Conservation (phyloP, 2,888 invertebrate species). For the Hyalella azteca region DNA sequence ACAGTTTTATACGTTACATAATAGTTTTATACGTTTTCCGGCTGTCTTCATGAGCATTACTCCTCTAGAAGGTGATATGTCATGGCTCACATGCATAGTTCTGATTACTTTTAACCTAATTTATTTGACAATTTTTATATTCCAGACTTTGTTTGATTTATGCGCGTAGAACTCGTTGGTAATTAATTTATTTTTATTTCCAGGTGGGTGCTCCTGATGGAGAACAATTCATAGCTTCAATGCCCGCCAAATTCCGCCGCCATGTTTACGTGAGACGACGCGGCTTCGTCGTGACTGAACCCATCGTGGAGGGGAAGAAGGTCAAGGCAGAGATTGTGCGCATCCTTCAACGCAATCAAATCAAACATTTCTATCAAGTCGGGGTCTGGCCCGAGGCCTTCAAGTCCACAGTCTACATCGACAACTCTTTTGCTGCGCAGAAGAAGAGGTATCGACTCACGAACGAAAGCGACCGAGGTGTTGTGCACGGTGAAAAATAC, state of each 20-base stretch:
- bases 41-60: no score
- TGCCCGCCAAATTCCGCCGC: conserved; percentile 93
- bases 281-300: conserved; percentile 84
- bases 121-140: no score
- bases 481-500: not conserved
- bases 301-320: conserved; percentile 90
- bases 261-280: conserved; percentile 94
- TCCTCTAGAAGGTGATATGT: no score
- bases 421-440: not conserved
- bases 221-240: conserved; percentile 80
- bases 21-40: no score
- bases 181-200: no score
- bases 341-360: conserved; percentile 67
- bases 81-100: no score
- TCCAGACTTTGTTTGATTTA: no score
- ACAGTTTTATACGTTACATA: no score
- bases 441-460: not conserved
- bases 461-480: not conserved
- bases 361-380: conserved; percentile 66
- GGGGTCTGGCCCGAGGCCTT: conserved; percentile 65
- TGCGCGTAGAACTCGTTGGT: no score
- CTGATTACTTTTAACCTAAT: no score
- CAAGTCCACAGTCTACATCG: not conserved
- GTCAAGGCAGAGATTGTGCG: conserved; percentile 82
- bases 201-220: conserved; percentile 71